These are phyloP conservation scores for Zonitis immaculata DNA, from an alignment of 2,888 invertebrate species.

Conservation along the genomic window DNA sequence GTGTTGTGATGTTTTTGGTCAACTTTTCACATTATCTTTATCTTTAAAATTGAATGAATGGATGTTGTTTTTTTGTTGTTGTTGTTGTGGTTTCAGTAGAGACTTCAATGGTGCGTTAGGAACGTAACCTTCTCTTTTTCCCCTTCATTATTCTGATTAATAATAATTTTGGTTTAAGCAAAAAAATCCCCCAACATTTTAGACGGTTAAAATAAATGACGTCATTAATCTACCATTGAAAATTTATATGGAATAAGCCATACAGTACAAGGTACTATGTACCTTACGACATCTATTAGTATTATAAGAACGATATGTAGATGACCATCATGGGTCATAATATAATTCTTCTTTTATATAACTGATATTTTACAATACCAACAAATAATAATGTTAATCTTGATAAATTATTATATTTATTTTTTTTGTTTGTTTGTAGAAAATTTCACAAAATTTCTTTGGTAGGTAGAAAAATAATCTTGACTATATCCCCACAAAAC, in stretches of 20 bases:
- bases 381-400: conserved; percentile 16
- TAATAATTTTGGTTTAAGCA: neutral
- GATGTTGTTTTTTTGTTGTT: too few relatives aligned
- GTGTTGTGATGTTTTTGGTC: neutral
- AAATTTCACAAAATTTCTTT: too few relatives aligned
- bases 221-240: conserved; percentile 30
- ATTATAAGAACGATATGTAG: conserved; percentile 31
- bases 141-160: too few relatives aligned
- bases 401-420: conserved; percentile 26
- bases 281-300: conserved; percentile 34
- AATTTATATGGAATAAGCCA: conserved; percentile 33
- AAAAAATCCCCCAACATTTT: neutral
- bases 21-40: neutral
- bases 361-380: conserved; percentile 18
- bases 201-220: conserved; percentile 30
- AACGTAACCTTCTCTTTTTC: neutral
- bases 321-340: conserved; percentile 20
- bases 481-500: too few relatives aligned
- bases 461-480: too few relatives aligned
- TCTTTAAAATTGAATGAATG: neutral
- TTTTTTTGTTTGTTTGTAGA: too few relatives aligned
- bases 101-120: neutral
- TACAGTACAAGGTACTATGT: conserved; percentile 21
- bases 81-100: too few relatives aligned
- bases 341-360: conserved; percentile 18